Conservation (phyloP, 1,140 invertebrate genomes). For the Charaxes varanes region DNA sequence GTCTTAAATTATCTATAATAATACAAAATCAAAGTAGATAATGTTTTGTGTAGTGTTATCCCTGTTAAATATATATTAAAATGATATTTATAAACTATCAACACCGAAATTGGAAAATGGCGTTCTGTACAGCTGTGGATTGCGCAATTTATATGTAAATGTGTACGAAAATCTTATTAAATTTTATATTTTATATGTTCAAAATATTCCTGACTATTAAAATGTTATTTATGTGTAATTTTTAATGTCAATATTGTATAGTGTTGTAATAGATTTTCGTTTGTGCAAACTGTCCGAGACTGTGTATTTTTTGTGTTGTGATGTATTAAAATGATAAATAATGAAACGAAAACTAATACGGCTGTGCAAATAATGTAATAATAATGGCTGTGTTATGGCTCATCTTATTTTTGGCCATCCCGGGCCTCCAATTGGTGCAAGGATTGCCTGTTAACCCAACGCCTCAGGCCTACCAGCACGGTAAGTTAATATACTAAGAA, state of each 20-base stretch:
- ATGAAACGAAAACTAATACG: slow-evolving; percentile 68
- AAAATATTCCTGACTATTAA: slow-evolving; percentile 37
- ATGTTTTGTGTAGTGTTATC: too few relatives aligned
- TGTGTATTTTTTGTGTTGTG: slow-evolving; percentile 71
- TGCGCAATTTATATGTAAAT: slow-evolving; percentile 72
- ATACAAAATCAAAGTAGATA: too few relatives aligned
- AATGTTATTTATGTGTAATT: slow-evolving; percentile 44
- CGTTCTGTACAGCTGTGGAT: slow-evolving; percentile 70
- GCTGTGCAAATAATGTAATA: slow-evolving; percentile 65
- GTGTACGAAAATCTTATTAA: slow-evolving; percentile 53
- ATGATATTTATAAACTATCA: slow-evolving; percentile 22
- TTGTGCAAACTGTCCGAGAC: slow-evolving; percentile 59
- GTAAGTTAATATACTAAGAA: slow-evolving; percentile 37
- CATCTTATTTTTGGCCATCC: slow-evolving; percentile 58
- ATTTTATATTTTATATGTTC: slow-evolving; percentile 49
- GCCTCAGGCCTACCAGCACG: slow-evolving; percentile 61
- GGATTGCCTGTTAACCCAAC: slow-evolving; percentile 55
- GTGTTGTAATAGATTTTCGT: slow-evolving; percentile 37
- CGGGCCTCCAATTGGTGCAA: slow-evolving; percentile 45
- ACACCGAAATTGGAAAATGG: slow-evolving; percentile 62
- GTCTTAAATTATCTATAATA: too few relatives aligned
- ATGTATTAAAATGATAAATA: slow-evolving; percentile 69
- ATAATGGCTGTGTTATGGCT: slow-evolving; percentile 66
- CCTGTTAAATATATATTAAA: too few relatives aligned
- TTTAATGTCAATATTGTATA: slow-evolving; percentile 38